A percentile compares a stretch with the other conserved stretches of the same genome.
Evolutionary conservation across 2,113 vertebrate species (phyloP).

Genomic region (Scartelaos histophorus): DNA sequence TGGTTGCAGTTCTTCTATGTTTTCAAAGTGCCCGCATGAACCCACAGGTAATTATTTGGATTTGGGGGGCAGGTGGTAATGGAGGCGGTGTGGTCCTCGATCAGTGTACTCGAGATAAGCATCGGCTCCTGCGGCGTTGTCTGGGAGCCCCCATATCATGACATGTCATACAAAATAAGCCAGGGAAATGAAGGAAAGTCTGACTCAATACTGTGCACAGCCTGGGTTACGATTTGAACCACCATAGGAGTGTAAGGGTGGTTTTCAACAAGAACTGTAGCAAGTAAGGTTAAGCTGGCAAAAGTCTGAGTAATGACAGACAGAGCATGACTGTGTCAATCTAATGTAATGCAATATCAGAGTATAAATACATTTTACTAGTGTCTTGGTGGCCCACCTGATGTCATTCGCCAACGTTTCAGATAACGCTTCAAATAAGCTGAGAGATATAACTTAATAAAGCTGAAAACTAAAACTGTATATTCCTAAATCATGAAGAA

Average conservation of each 20-base stretch:
- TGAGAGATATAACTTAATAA: background rate
- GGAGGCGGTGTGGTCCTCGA: conserved; percentile 60
- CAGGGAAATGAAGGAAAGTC: conserved; percentile 1
- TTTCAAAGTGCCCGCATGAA: conserved; percentile 62
- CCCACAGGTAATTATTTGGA: conserved; percentile 69
- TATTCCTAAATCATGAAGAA: background rate
- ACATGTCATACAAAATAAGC: conserved; percentile 10
- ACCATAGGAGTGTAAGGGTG: conserved; percentile 23
- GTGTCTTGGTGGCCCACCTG: background rate
- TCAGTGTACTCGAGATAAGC: conserved; percentile 67
- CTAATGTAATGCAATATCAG: background rate
- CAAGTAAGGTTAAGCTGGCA: background rate
- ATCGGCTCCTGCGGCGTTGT: conserved; percentile 53
- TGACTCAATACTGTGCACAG: conserved; percentile 30
- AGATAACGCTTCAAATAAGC: background rate
- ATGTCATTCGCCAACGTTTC: background rate
- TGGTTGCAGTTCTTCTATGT: conserved; percentile 31
- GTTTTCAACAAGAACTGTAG: conserved; percentile 7
- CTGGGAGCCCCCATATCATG: conserved; percentile 61
- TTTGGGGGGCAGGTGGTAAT: conserved; percentile 73
- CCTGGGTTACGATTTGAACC: conserved; percentile 34
- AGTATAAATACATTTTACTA: background rate
- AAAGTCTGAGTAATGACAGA: background rate
- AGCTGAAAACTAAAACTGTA: background rate
- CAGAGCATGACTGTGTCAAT: background rate